Percentiles rank a stretch among this genome's conserved stretches.
Evolutionary conservation across 2,888 invertebrate genomes (phyloP).

Genomic region (Beris morrisii): DNA sequence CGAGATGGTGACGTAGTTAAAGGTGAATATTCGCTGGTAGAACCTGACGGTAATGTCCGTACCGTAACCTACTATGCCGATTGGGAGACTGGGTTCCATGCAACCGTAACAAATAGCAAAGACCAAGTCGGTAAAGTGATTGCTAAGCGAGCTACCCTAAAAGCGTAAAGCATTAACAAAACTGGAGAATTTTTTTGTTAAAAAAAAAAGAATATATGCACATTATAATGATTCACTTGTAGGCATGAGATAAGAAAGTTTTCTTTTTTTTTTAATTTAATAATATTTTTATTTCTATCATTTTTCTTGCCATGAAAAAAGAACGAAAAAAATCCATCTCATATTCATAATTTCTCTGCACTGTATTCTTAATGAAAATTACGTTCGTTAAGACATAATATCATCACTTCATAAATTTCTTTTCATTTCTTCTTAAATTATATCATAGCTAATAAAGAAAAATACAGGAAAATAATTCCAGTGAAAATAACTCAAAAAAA

Average conservation of each 20-base stretch:
- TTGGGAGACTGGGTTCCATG: constrained; percentile 79
- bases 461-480: too few species aligned
- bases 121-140: constrained; percentile 55
- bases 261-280: constrained; percentile 21
- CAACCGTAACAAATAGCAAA: constrained; percentile 69
- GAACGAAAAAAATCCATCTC: constrained; percentile 3
- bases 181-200: neutral
- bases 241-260: constrained; percentile 18
- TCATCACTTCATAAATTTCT: too few species aligned
- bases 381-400: too few species aligned
- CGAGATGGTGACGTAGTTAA: constrained; percentile 73
- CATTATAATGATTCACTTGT: constrained; percentile 19
- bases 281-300: constrained; percentile 4
- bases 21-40: constrained; percentile 70
- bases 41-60: constrained; percentile 74
- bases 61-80: constrained; percentile 76
- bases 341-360: constrained; percentile 10
- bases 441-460: too few species aligned
- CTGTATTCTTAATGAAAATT: too few species aligned
- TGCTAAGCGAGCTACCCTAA: constrained; percentile 48
- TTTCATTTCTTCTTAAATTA: too few species aligned
- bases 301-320: constrained; percentile 21
- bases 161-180: constrained; percentile 19
- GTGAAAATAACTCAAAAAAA: too few species aligned
- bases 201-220: too few species aligned